phyloP scores from a whole-genome alignment of 2,888 invertebrate genomes.

The Blera fallax region DNA sequence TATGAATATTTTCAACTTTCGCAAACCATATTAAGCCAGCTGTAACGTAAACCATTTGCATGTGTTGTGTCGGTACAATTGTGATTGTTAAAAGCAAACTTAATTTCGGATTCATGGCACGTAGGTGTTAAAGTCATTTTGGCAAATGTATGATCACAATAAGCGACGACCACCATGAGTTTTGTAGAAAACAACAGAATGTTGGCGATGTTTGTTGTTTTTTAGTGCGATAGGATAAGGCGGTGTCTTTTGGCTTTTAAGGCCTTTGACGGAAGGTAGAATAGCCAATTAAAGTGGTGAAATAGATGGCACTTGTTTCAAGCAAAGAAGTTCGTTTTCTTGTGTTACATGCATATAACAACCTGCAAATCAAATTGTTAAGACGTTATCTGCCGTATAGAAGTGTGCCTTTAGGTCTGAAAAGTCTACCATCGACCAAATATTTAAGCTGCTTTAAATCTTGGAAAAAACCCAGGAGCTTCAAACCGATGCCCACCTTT shows the following conservation, averaged over 20 bases:
- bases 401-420: too few relatives aligned
- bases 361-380: too few relatives aligned
- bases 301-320: too few relatives aligned
- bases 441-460: too few relatives aligned
- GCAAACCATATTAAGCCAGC: neutral
- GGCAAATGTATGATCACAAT: neutral
- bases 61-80: neutral
- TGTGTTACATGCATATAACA: too few relatives aligned
- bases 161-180: neutral
- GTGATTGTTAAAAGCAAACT: neutral
- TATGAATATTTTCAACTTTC: neutral
- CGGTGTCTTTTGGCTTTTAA: neutral
- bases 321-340: too few relatives aligned
- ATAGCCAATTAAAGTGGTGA: too few relatives aligned
- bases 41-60: constrained; percentile 11
- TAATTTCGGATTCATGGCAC: neutral
- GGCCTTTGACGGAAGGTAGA: too few relatives aligned
- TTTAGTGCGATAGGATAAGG: neutral
- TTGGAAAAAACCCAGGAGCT: too few relatives aligned
- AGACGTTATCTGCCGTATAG: too few relatives aligned
- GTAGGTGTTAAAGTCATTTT: constrained; percentile 24
- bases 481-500: too few relatives aligned
- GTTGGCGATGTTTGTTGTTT: neutral
- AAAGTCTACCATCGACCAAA: too few relatives aligned
- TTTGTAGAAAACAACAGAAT: neutral